phyloP scores from a whole-genome alignment of 2,888 invertebrate species.

The Pharmacophagus antenor region DNA sequence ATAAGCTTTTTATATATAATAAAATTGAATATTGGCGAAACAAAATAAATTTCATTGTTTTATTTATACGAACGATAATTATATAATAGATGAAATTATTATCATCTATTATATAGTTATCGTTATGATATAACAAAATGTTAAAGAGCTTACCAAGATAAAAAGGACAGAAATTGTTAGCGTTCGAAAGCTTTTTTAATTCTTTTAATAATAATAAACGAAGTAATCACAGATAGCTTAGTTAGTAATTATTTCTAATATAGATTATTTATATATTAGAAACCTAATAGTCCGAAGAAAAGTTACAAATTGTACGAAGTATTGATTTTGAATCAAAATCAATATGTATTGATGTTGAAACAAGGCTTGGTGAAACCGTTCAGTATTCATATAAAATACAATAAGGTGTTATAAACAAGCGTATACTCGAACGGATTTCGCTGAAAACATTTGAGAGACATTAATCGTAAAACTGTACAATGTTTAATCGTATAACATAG shows the following conservation, averaged over 20 bases:
- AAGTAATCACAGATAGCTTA: constrained; percentile 6
- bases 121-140: background rate
- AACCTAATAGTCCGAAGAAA: background rate
- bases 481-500: background rate
- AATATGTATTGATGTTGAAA: no score
- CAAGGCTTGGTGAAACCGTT: no score
- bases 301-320: no score
- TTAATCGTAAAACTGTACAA: background rate
- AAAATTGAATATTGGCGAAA: background rate
- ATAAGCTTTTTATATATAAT: background rate
- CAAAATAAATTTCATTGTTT: background rate
- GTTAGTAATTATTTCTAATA: background rate
- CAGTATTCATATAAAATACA: no score
- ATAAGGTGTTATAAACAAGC: background rate
- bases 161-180: background rate
- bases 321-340: no score
- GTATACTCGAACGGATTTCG: background rate
- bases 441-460: background rate
- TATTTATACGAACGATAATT: background rate
- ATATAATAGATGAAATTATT: background rate
- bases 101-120: background rate
- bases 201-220: background rate
- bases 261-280: background rate
- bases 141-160: background rate
- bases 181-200: background rate